phyloP scores from a whole-genome alignment of 1,140 invertebrate genomes.

The Lepidotrigona ventralis region DNA sequence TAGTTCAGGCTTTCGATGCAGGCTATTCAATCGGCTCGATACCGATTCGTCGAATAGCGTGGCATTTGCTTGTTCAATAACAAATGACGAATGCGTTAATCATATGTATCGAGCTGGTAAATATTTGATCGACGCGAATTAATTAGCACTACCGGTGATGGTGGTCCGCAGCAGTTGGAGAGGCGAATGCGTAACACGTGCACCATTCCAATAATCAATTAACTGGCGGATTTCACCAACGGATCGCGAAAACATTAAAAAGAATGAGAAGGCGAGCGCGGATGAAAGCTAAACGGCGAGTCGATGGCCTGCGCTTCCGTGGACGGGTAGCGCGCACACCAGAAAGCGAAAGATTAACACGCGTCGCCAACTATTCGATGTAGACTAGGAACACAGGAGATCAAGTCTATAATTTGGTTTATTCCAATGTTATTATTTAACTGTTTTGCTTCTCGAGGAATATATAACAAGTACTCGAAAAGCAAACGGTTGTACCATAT shows the following conservation, averaged over 20 bases:
- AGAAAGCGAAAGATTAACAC: conserved; percentile 55
- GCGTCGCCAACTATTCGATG: neutral
- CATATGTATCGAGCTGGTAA: neutral
- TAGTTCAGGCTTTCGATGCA: neutral
- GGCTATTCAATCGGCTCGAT: neutral
- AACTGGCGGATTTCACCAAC: conserved; percentile 45
- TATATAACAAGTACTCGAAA: too few species aligned
- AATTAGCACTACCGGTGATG: neutral
- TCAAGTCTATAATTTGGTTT: too few species aligned
- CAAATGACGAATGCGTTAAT: conserved; percentile 6
- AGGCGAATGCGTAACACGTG: conserved; percentile 20
- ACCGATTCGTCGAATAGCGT: neutral
- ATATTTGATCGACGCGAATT: conserved; percentile 11
- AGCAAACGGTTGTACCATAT: too few species aligned
- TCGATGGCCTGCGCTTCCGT: conserved; percentile 50
- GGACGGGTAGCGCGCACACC: conserved; percentile 24
- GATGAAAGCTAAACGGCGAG: conserved; percentile 59
- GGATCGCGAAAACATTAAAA: conserved; percentile 49
- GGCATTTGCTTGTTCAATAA: conserved; percentile 2
- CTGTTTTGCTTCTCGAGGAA: neutral
- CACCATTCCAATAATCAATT: conserved; percentile 33
- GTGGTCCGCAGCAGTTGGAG: neutral
- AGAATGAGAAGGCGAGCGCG: conserved; percentile 35
- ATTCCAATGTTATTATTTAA: neutral
- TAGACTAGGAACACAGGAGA: neutral